Conservation (phyloP, 2,888 invertebrate species). For the Eupithecia centaureata region DNA sequence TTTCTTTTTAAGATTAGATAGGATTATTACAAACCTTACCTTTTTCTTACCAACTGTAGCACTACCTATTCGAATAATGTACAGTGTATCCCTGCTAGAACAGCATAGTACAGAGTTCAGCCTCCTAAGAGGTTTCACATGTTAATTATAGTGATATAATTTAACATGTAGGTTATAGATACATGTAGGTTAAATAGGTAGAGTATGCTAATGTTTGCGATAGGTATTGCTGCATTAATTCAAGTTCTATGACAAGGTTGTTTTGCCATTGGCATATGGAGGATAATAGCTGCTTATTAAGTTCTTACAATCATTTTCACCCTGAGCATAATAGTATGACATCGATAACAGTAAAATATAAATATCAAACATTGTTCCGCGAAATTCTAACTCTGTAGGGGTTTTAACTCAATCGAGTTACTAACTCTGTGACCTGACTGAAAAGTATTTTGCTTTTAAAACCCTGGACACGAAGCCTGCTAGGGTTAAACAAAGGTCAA, state of each 20-base stretch:
- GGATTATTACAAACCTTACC: too few species aligned
- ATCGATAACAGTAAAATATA: neutral
- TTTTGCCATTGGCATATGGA: constrained; percentile 30
- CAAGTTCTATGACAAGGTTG: constrained; percentile 40
- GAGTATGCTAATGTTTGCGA: constrained; percentile 38
- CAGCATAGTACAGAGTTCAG: neutral
- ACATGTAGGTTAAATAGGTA: constrained; percentile 14
- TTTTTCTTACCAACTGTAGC: too few species aligned
- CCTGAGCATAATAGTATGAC: constrained; percentile 36
- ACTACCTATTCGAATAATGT: neutral
- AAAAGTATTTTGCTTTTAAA: neutral
- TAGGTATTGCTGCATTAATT: constrained; percentile 41
- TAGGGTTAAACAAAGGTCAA: neutral
- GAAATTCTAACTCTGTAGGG: too few species aligned
- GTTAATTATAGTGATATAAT: constrained; percentile 35
- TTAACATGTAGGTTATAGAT: neutral
- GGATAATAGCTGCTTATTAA: constrained; percentile 37
- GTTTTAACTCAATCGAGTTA: neutral
- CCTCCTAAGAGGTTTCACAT: constrained; percentile 36
- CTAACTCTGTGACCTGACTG: neutral
- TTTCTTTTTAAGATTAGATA: too few species aligned
- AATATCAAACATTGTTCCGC: too few species aligned
- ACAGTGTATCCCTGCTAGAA: neutral
- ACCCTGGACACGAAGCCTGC: neutral
- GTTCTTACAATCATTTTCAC: constrained; percentile 34